phyloP scores from a whole-genome alignment of 2,113 vertebrate species.

The Neopipo cinnamomea region DNA sequence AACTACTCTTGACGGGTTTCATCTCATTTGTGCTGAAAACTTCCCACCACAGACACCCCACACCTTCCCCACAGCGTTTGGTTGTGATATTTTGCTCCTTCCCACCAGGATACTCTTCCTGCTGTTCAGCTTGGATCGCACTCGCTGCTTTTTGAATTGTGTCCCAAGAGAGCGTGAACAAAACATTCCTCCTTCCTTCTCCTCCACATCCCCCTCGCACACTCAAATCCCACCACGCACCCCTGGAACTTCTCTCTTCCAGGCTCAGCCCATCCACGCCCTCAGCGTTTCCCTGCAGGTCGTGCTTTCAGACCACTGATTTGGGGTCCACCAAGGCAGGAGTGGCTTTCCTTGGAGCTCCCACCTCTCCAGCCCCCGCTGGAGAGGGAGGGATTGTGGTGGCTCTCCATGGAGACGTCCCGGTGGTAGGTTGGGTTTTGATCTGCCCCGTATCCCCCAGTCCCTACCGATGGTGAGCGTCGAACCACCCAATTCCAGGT shows the following conservation, averaged over 20 bases:
- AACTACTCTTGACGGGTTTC: neutral
- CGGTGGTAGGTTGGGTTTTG: neutral
- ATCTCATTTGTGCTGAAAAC: conserved; percentile 13
- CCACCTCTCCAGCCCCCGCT: accelerated
- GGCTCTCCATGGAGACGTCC: accelerated
- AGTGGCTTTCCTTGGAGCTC: neutral
- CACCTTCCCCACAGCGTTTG: conserved; percentile 34
- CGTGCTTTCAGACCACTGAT: accelerated
- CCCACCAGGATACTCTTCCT: conserved; percentile 49
- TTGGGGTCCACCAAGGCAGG: neutral
- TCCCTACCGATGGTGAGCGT: accelerated
- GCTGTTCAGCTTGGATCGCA: conserved; percentile 47
- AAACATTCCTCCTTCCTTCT: neutral
- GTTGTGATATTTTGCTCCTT: conserved; percentile 36
- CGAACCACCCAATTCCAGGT: neutral
- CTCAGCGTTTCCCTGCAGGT: accelerated
- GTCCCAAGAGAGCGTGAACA: neutral
- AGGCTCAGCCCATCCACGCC: accelerated
- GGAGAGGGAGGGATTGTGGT: neutral
- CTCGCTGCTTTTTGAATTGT: conserved; percentile 7
- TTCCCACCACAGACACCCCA: conserved; percentile 32
- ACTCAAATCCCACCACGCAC: accelerated
- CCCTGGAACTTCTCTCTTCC: neutral
- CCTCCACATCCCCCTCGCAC: neutral
- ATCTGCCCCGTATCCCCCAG: neutral